Conservation (phyloP, 2,113 vertebrate species). For the Macaca fascicularis region T2T-MFA8v1.1 NC_088385.1:26007501-26008000, state of each 20-base stretch:
- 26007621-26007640: not conserved
- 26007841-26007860: constrained; percentile 34
- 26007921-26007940: not conserved
- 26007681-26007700: not conserved
- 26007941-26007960: not conserved
- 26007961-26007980: not conserved
- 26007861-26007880: not conserved
- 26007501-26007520: not conserved
- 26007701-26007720: not conserved
- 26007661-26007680: not conserved
- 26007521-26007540: not conserved
- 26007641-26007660: not conserved
- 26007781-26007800: not conserved
- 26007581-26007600: not conserved
- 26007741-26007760: not conserved
- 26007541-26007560: not conserved
- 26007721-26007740: not conserved
- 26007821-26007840: not conserved
- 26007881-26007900: not conserved
- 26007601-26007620: not conserved
- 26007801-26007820: not conserved
- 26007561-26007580: not conserved
- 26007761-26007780: not conserved
- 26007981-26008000: not conserved
- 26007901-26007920: not conserved